Percentiles rank a stretch among this genome's conserved stretches.
These are phyloP conservation scores for Ylistrum balloti DNA, from an alignment of 1,140 invertebrate species.

Conservation along the genomic window DNA sequence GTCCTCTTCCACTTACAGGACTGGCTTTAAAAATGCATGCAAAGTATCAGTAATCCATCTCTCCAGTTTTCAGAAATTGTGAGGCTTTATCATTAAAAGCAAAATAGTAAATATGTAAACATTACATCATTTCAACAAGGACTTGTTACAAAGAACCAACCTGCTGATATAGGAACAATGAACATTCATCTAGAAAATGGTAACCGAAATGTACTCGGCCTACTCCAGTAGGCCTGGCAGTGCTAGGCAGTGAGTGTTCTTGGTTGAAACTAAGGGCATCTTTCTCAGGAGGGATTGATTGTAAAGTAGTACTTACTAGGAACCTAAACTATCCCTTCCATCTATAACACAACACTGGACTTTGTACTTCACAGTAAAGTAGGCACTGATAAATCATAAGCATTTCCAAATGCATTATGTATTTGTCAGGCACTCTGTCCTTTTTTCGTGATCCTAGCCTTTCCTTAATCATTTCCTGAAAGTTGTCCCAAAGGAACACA, in stretches of 20 bases:
- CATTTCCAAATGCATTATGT: not conserved
- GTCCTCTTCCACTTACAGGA: no score
- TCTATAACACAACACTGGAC: not conserved
- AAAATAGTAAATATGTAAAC: not conserved
- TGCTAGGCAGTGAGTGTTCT: not conserved
- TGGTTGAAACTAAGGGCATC: constrained; percentile 15
- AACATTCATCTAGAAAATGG: not conserved
- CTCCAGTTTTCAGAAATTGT: not conserved
- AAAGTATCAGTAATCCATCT: not conserved
- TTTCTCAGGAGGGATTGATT: not conserved
- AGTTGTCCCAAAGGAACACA: not conserved
- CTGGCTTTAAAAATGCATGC: no score
- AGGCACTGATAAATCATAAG: not conserved
- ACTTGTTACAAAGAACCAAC: not conserved
- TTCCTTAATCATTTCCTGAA: not conserved
- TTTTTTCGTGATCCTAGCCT: not conserved
- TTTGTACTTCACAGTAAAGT: no score
- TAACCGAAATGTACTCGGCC: not conserved
- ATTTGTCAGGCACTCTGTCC: not conserved
- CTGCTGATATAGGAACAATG: not conserved
- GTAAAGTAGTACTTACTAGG: not conserved
- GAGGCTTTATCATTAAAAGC: not conserved
- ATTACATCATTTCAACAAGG: not conserved
- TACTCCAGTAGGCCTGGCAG: not conserved
- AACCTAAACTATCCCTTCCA: not conserved